Evolutionary conservation across 1,140 invertebrate genomes (phyloP).

Genomic region (Onthophagus taurus): DNA sequence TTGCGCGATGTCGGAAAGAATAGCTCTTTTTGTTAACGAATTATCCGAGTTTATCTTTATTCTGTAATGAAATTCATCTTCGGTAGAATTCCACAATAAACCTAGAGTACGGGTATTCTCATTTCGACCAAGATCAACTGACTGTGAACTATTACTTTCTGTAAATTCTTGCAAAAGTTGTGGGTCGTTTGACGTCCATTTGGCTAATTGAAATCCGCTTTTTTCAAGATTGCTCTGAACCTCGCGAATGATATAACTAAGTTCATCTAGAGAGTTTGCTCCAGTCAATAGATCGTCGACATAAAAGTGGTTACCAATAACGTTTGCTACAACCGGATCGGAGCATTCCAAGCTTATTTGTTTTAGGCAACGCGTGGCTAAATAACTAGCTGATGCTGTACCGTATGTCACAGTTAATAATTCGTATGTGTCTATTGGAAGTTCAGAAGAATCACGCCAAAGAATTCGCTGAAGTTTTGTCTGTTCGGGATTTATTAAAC

Average conservation of each 20-base stretch:
- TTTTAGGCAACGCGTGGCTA: too few relatives aligned
- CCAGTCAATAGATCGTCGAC: slow-evolving; percentile 32
- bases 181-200: too few relatives aligned
- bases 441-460: background rate
- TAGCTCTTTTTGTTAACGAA: background rate
- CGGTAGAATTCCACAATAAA: background rate
- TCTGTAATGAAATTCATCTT: background rate
- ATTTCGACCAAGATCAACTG: too few relatives aligned
- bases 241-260: slow-evolving; percentile 12
- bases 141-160: background rate
- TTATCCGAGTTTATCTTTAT: background rate
- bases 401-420: too few relatives aligned
- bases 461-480: background rate
- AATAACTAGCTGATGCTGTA: too few relatives aligned
- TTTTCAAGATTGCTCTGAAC: background rate
- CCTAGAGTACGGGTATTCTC: too few relatives aligned
- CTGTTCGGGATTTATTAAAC: slow-evolving; percentile 7
- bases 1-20: slow-evolving; percentile 17
- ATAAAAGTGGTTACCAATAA: too few relatives aligned
- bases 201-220: background rate
- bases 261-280: slow-evolving; percentile 14
- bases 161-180: background rate
- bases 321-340: too few relatives aligned
- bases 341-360: too few relatives aligned
- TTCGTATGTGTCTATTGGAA: background rate